Evolutionary conservation across 1,140 invertebrate species (phyloP), one percentile per base, ranked within the genome.

Genomic region (Condylostylus longicornis): DNA sequence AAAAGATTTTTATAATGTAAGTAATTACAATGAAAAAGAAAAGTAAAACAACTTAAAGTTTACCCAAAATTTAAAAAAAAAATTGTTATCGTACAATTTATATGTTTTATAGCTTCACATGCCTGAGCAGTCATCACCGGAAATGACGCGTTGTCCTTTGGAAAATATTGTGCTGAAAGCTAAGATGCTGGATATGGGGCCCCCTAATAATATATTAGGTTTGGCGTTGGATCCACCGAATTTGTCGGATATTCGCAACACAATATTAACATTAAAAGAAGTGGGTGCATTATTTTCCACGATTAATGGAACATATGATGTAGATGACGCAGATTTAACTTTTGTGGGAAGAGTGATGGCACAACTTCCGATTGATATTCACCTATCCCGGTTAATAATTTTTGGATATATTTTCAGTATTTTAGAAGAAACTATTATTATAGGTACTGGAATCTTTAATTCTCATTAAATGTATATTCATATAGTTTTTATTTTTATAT

Each of bases 181-280:
- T 1, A 98, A 98, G 56, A 49, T 78, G 31, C 54, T 97, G 15
- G 70, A 88, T 36, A 75, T 93, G 67, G 85, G 81, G n/a, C 65
- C 77, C 28, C 91, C 91, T 0, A 75, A 75, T 45, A 71, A 77
- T 20, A 66, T 96, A 7, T 62, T 97, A 0, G 85, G 80, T 1
- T 57, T 88, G 2, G 82, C 87, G 1, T 66, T 97, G 48, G 79
- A 87, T 53, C 88, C 89, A 17, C 94, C 94, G 0, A 75, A 85
- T 56, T 60, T 90, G 9, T 67, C 65, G 7, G 84, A 89, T 49
- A 81, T 97, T 41, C 69, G 77, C 31, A 65, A 71, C 10, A 89
- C 89, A 2, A 69, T 96, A 35, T 63, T 90, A 6, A 59, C 74
- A 22, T 63, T 98, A 0, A 95, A 96, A 69, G 86, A 94, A 69